Conservation (phyloP, 2,113 vertebrate genomes). For the Hippopotamus amphibius region DNA sequence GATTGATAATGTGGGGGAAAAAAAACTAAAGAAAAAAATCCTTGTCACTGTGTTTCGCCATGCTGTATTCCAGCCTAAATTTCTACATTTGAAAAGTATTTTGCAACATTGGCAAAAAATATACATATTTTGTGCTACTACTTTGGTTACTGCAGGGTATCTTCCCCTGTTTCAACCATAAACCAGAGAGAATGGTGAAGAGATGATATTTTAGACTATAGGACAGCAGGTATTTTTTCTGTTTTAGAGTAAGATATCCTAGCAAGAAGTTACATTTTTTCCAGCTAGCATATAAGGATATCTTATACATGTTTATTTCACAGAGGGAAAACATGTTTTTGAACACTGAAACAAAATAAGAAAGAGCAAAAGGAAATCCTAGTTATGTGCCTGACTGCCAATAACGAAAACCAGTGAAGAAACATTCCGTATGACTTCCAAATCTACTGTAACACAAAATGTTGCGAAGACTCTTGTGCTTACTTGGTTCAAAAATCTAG, state of each 20-base stretch:
- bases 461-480: neutral
- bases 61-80: neutral
- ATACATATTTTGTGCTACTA: neutral
- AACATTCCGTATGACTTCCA: neutral
- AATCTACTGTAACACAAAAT: neutral
- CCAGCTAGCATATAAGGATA: neutral
- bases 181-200: neutral
- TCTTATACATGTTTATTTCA: constrained; percentile 21
- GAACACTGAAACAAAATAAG: neutral
- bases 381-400: neutral
- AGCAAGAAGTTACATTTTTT: neutral
- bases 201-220: neutral
- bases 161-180: neutral
- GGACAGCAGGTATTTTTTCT: neutral
- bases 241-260: neutral
- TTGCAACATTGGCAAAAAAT: neutral
- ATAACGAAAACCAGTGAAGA: neutral
- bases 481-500: neutral
- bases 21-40: rapidly evolving
- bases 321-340: neutral
- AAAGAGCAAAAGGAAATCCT: neutral
- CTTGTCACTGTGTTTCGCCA: neutral
- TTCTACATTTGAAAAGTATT: neutral
- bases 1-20: no score
- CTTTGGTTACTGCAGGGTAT: neutral